Conservation (phyloP, 2,888 invertebrate genomes). For the Pachycephus smyrnensis region DNA sequence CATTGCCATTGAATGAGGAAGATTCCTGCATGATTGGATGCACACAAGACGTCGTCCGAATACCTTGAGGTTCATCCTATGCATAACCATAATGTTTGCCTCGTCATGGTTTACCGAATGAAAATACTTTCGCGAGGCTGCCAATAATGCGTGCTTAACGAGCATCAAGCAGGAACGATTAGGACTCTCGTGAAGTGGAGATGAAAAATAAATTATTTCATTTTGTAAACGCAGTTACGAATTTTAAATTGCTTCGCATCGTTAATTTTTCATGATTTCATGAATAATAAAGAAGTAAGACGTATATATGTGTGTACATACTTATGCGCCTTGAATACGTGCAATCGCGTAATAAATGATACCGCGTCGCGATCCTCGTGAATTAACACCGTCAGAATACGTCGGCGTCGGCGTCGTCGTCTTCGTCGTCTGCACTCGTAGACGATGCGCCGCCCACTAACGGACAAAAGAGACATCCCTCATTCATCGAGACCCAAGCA, state of each 20-base stretch:
- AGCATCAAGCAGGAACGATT: neutral
- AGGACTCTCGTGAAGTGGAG: neutral
- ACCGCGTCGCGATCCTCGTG: slow-evolving; percentile 24
- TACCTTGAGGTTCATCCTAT: slow-evolving; percentile 16
- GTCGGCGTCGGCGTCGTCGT: slow-evolving; percentile 34
- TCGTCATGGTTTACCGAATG: slow-evolving; percentile 28
- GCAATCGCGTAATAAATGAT: neutral
- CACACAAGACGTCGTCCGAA: slow-evolving; percentile 22
- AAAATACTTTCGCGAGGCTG: neutral
- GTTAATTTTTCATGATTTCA: neutral
- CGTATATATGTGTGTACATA: neutral
- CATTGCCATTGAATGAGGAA: slow-evolving; percentile 37
- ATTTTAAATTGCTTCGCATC: neutral
- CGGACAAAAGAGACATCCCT: slow-evolving; percentile 46
- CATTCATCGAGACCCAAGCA: slow-evolving; percentile 24
- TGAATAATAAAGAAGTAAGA: no score
- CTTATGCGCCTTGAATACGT: neutral
- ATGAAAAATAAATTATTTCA: neutral
- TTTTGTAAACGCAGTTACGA: neutral
- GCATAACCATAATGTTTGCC: slow-evolving; percentile 40
- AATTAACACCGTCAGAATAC: slow-evolving; percentile 34
- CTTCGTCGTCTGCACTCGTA: slow-evolving; percentile 33
- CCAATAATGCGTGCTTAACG: neutral
- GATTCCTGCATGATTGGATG: slow-evolving; percentile 43
- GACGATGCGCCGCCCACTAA: slow-evolving; percentile 44